phyloP scores from a whole-genome alignment of 1,140 invertebrate species.

The Drosophila insularis region DNA sequence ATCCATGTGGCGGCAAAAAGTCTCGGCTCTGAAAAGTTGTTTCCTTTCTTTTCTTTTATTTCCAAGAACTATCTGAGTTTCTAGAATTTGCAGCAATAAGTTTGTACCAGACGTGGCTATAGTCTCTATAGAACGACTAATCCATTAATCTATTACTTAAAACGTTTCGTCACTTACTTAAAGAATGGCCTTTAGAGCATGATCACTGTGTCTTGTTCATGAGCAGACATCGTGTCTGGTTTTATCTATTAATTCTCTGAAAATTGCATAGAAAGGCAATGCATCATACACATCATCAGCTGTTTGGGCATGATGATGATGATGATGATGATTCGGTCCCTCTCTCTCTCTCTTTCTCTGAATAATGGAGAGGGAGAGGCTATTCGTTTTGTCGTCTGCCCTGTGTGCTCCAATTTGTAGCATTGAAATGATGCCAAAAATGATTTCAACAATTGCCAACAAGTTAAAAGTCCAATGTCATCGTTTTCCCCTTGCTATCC shows the following conservation, averaged over 20 bases:
- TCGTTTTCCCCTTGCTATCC: slow-evolving; percentile 24
- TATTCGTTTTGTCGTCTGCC: not conserved
- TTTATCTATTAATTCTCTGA: slow-evolving; percentile 18
- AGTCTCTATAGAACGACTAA: too few relatives aligned
- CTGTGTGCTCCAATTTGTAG: slow-evolving; percentile 35
- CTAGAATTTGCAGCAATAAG: too few relatives aligned
- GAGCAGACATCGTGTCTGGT: slow-evolving; percentile 61
- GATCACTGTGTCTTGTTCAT: slow-evolving; percentile 33
- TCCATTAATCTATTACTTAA: not conserved
- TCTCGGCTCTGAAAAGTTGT: not conserved
- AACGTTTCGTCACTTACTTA: not conserved
- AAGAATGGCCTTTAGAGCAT: slow-evolving; percentile 24
- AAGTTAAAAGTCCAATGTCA: slow-evolving; percentile 72
- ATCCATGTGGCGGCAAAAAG: slow-evolving; percentile 20
- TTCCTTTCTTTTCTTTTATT: not conserved
- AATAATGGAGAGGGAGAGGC: slow-evolving; percentile 8
- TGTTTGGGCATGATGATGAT: slow-evolving; percentile 18
- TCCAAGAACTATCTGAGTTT: too few relatives aligned
- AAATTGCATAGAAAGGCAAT: not conserved
- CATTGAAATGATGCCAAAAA: slow-evolving; percentile 71
- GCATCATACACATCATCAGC: slow-evolving; percentile 32
- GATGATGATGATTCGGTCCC: slow-evolving; percentile 7
- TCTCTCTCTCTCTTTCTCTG: not conserved
- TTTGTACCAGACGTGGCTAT: too few relatives aligned
- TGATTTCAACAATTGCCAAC: slow-evolving; percentile 36